These are phyloP conservation scores for Scaeva pyrastri DNA, from an alignment of 2,888 invertebrate genomes.

Conservation along the genomic window DNA sequence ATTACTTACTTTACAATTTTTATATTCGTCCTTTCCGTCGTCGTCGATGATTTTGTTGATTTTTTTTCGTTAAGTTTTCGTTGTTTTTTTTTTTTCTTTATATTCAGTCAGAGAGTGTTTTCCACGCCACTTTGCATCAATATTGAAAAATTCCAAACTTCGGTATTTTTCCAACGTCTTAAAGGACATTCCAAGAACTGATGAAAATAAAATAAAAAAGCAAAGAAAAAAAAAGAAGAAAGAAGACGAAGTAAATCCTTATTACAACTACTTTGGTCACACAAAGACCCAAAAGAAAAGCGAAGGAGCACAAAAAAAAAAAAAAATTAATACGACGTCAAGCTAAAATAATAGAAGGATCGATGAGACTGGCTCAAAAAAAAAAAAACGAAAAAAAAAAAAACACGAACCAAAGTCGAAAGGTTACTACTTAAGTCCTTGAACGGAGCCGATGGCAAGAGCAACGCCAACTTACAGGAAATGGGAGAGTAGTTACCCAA, in stretches of 20 bases:
- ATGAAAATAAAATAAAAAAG: constrained; percentile 28
- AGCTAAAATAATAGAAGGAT: constrained; percentile 70
- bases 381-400: constrained; percentile 17
- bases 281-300: constrained; percentile 45
- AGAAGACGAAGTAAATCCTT: constrained; percentile 48
- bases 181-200: constrained; percentile 52
- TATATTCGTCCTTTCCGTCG: constrained; percentile 34
- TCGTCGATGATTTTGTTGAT: constrained; percentile 60
- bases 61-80: constrained; percentile 10
- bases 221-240: constrained; percentile 11
- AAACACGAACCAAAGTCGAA: constrained; percentile 50
- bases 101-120: neutral
- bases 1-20: constrained; percentile 67
- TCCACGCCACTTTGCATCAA: constrained; percentile 66
- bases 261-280: constrained; percentile 66
- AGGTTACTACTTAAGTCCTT: constrained; percentile 52
- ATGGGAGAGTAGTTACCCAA: too few relatives aligned
- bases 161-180: constrained; percentile 64
- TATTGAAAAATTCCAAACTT: constrained; percentile 74
- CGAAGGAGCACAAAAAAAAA: neutral
- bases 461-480: neutral
- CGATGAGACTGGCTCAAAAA: constrained; percentile 46
- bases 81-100: neutral
- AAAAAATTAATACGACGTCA: constrained; percentile 67
- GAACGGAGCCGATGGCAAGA: constrained; percentile 8